phyloP scores from a whole-genome alignment of 2,888 invertebrate genomes.

The Hirtodrosophila cameraria region DNA sequence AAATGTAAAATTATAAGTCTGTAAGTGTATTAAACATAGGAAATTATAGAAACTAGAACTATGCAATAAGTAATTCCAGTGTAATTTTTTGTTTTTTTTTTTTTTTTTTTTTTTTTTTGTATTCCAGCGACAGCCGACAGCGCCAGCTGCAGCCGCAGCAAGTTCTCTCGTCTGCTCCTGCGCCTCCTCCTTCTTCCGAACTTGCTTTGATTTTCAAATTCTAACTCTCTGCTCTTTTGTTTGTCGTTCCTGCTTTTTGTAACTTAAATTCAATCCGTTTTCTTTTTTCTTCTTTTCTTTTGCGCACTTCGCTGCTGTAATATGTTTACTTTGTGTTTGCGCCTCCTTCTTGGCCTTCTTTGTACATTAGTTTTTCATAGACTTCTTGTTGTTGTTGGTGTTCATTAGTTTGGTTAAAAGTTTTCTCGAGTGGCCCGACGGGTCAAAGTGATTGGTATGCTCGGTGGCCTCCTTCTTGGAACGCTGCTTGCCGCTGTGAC shows the following conservation, averaged over 20 bases:
- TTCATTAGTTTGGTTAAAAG: constrained; percentile 51
- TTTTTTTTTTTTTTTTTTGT: constrained; percentile 17
- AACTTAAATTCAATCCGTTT: constrained; percentile 16
- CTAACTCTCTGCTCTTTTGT: constrained; percentile 28
- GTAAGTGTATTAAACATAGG: constrained; percentile 65
- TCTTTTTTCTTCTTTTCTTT: constrained; percentile 15
- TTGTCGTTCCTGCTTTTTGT: constrained; percentile 7
- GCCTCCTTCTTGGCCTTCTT: constrained; percentile 10
- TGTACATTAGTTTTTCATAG: constrained; percentile 61
- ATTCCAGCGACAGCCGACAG: constrained; percentile 44
- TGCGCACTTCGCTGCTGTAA: constrained; percentile 26
- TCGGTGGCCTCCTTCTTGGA: constrained; percentile 94
- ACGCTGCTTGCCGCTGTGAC: constrained; percentile 95
- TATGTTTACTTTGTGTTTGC: constrained; percentile 14
- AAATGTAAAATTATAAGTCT: constrained; percentile 71
- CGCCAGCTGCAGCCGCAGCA: constrained; percentile 49
- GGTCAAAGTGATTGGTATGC: constrained; percentile 96
- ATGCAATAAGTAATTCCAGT: constrained; percentile 46
- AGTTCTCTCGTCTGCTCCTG: constrained; percentile 7
- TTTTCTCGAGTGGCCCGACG: constrained; percentile 90
- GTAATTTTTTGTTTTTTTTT: constrained; percentile 16
- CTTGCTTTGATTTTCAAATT: constrained; percentile 36
- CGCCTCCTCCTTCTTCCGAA: not conserved
- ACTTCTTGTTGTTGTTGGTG: constrained; percentile 90
- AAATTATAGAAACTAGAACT: constrained; percentile 48